Evolutionary conservation across 2,888 invertebrate genomes (phyloP).

Genomic region (Gasteruption jaculator): DNA sequence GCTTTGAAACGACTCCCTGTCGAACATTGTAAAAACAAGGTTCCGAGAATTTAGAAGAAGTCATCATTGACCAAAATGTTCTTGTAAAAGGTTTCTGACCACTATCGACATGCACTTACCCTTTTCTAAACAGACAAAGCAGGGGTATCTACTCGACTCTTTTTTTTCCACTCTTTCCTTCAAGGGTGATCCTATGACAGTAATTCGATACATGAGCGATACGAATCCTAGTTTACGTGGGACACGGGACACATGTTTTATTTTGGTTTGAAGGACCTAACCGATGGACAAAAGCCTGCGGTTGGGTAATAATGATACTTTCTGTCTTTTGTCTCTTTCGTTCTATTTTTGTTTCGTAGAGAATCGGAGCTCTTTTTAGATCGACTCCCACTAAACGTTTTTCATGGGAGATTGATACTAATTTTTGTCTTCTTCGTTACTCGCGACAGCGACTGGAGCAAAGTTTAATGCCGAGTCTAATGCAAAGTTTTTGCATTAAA

Average conservation of each 20-base stretch:
- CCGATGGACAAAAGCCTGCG: not conserved
- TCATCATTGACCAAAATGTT: too few species aligned
- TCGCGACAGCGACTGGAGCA: too few species aligned
- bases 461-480: too few species aligned
- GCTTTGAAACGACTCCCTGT: too few species aligned
- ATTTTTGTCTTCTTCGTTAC: too few species aligned
- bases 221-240: conserved; percentile 29
- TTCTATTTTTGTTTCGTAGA: conserved; percentile 24
- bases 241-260: conserved; percentile 34
- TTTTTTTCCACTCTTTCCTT: conserved; percentile 15
- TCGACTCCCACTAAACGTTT: not conserved
- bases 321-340: conserved; percentile 18
- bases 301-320: conserved; percentile 2
- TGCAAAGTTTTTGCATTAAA: too few species aligned
- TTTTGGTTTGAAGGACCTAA: conserved; percentile 17
- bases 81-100: conserved; percentile 31
- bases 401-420: not conserved
- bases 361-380: too few species aligned
- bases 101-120: conserved; percentile 31
- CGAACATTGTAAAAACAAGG: too few species aligned
- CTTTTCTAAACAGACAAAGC: conserved; percentile 21
- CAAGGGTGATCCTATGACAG: conserved; percentile 36
- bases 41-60: too few species aligned
- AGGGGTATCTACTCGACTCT: conserved; percentile 2
- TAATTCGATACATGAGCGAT: conserved; percentile 36